phyloP scores from a whole-genome alignment of 2,113 vertebrate species.

The Limanda limanda region DNA sequence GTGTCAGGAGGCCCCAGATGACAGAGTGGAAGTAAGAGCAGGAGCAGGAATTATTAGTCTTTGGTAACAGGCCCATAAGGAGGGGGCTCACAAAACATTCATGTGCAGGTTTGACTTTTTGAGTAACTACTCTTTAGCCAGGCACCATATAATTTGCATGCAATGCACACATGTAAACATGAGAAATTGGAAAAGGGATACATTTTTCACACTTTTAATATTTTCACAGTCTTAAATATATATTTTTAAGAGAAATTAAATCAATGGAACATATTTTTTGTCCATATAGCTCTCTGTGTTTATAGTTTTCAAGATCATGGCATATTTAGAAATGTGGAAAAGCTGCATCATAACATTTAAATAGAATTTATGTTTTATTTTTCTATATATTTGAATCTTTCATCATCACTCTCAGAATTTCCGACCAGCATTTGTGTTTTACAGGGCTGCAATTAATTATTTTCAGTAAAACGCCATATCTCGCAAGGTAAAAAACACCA shows the following conservation, averaged over 20 bases:
- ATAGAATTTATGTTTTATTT: background rate
- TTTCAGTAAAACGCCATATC: too few relatives aligned
- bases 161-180: background rate
- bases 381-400: too few relatives aligned
- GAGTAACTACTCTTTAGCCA: background rate
- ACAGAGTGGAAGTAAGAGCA: slow-evolving; percentile 33
- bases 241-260: background rate
- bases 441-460: too few relatives aligned
- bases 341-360: background rate
- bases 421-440: too few relatives aligned
- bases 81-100: slow-evolving; percentile 1
- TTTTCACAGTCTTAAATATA: too few relatives aligned
- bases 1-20: slow-evolving; percentile 59
- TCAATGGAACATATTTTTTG: background rate
- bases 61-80: background rate
- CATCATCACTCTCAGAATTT: too few relatives aligned
- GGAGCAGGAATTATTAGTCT: slow-evolving; percentile 32
- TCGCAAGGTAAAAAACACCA: too few relatives aligned
- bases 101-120: background rate
- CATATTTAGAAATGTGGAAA: background rate
- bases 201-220: background rate
- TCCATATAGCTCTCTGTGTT: background rate
- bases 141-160: background rate
- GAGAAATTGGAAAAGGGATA: background rate
- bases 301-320: too few relatives aligned